Evolutionary conservation across 2,113 vertebrate genomes (phyloP).

Genomic region (Istiophorus platypterus): DNA sequence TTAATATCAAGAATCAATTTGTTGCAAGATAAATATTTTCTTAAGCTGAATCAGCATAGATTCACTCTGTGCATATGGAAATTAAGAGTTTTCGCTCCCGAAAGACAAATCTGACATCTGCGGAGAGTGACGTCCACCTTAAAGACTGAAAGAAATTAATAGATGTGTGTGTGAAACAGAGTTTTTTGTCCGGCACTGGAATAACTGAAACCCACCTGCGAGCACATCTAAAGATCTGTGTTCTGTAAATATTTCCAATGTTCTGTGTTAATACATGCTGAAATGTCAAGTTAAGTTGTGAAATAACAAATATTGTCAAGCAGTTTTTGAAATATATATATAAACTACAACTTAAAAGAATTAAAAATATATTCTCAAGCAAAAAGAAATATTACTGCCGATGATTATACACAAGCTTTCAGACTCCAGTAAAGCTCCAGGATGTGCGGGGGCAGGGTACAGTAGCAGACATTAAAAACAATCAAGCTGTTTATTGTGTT

Average conservation of each 20-base stretch:
- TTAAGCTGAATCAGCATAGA: conserved; percentile 49
- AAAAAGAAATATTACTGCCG: neutral
- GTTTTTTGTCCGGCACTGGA: neutral
- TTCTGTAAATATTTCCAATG: neutral
- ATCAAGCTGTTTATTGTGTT: conserved; percentile 82
- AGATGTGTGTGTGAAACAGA: neutral
- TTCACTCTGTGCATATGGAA: conserved; percentile 26
- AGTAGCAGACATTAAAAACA: conserved; percentile 71
- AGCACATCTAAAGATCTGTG: neutral
- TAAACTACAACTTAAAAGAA: neutral
- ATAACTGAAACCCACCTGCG: neutral
- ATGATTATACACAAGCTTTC: neutral
- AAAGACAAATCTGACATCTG: conserved; percentile 41
- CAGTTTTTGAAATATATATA: neutral
- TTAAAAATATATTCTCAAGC: neutral
- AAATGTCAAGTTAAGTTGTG: neutral
- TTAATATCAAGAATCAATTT: conserved; percentile 75
- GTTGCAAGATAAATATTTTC: conserved; percentile 72
- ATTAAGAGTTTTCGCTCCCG: conserved; percentile 26
- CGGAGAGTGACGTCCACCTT: conserved; percentile 33
- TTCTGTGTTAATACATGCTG: neutral
- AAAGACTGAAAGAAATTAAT: conserved; percentile 23
- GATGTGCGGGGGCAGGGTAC: neutral
- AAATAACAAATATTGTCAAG: neutral
- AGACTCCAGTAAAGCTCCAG: conserved; percentile 7